Conservation (phyloP, 1,140 invertebrate genomes). For the Harpegnathos saltator region DNA sequence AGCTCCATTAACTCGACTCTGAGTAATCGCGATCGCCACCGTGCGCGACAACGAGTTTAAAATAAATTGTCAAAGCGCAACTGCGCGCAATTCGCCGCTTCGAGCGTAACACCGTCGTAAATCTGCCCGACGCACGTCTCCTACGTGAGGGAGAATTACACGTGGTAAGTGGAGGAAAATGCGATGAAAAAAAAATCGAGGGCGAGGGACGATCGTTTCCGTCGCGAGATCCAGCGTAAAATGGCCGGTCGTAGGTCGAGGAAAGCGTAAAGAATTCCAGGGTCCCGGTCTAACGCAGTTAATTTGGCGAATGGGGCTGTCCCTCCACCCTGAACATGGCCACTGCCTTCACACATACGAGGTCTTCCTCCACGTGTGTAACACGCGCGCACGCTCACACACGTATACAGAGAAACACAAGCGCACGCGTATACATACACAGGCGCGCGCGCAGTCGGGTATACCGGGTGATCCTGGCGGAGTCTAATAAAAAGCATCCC, state of each 20-base stretch:
- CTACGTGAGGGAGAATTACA: slow-evolving; percentile 61
- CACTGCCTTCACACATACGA: slow-evolving; percentile 72
- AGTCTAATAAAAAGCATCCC: slow-evolving; percentile 86
- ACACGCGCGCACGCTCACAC: slow-evolving; percentile 52
- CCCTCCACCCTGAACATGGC: slow-evolving; percentile 79
- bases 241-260: slow-evolving; percentile 79
- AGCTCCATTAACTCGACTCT: background rate
- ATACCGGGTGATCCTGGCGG: slow-evolving; percentile 80
- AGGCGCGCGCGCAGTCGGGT: slow-evolving; percentile 22
- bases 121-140: slow-evolving; percentile 51
- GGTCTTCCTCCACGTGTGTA: slow-evolving; percentile 61
- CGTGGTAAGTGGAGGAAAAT: slow-evolving; percentile 69
- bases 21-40: background rate
- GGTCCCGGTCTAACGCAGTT: slow-evolving; percentile 81
- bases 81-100: slow-evolving; percentile 11
- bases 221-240: slow-evolving; percentile 80
- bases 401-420: background rate
- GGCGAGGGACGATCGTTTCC: slow-evolving; percentile 53
- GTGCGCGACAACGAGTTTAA: background rate
- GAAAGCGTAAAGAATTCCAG: slow-evolving; percentile 82
- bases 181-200: slow-evolving; percentile 24
- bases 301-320: slow-evolving; percentile 85
- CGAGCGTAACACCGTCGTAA: slow-evolving; percentile 45
- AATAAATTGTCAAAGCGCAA: slow-evolving; percentile 18
- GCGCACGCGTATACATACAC: background rate